These are phyloP conservation scores for Oophaga sylvatica DNA, from an alignment of 2,797 vertebrate species.

Conservation along the genomic window DNA sequence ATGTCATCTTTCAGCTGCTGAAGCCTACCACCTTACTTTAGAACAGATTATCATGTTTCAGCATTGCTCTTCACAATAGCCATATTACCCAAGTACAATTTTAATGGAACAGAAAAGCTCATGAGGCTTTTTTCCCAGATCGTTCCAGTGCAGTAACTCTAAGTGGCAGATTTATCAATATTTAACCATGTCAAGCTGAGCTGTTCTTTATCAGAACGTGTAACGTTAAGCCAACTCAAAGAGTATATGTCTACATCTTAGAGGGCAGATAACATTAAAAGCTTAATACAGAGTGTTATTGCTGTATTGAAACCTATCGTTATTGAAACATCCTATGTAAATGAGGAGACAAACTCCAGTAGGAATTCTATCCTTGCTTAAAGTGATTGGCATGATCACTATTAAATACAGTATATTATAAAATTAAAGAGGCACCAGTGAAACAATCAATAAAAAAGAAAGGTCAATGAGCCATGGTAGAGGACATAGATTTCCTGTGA, in stretches of 20 bases:
- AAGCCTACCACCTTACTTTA: background rate
- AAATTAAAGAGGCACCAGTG: background rate
- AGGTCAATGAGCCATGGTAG: constrained; percentile 8
- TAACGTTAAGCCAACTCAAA: constrained; percentile 56
- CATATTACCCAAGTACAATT: constrained; percentile 50
- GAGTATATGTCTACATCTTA: constrained; percentile 48
- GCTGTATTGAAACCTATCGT: constrained; percentile 27
- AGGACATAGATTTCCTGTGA: background rate
- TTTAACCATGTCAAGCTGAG: constrained; percentile 59
- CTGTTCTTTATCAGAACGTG: constrained; percentile 51
- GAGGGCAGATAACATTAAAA: constrained; percentile 47
- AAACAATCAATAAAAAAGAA: constrained; percentile 24
- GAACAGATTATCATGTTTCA: constrained; percentile 30
- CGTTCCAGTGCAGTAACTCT: constrained; percentile 45
- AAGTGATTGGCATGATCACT: constrained; percentile 39
- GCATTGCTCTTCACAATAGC: constrained; percentile 45
- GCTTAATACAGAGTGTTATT: constrained; percentile 46
- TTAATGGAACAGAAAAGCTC: constrained; percentile 59
- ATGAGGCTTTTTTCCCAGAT: constrained; percentile 39
- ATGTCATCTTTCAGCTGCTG: background rate
- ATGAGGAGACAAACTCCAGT: background rate
- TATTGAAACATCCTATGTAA: constrained; percentile 26
- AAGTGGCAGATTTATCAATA: constrained; percentile 60
- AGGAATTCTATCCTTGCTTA: constrained; percentile 8
- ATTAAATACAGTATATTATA: constrained; percentile 4